phyloP scores from a whole-genome alignment of 2,888 invertebrate species.

The Hirtodrosophila alboralis region DNA sequence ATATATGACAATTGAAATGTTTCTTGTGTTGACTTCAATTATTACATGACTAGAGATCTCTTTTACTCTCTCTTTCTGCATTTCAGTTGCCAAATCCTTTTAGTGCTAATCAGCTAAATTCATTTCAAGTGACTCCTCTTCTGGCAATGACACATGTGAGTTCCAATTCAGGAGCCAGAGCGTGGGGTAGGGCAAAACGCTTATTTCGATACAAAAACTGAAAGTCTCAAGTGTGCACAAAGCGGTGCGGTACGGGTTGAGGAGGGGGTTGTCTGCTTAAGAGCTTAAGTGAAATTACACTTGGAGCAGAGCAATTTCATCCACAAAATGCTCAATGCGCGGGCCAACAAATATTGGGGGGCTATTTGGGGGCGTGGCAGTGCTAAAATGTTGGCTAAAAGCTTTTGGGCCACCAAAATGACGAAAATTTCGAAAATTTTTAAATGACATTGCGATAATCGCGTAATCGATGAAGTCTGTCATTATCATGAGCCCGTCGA shows the following conservation, averaged over 20 bases:
- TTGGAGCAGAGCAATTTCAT: conserved; percentile 75
- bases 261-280: conserved; percentile 62
- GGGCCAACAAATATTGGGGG: conserved; percentile 24
- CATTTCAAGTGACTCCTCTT: conserved; percentile 55
- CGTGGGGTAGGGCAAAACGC: conserved; percentile 10
- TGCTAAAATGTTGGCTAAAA: conserved; percentile 63
- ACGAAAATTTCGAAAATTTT: conserved; percentile 67
- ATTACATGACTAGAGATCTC: conserved; percentile 11
- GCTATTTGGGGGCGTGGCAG: conserved; percentile 33
- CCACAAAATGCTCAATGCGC: conserved; percentile 55
- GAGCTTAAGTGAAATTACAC: conserved; percentile 80
- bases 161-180: not conserved
- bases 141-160: conserved; percentile 47
- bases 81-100: conserved; percentile 65
- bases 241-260: not conserved
- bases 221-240: conserved; percentile 28
- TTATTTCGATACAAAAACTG: conserved; percentile 46
- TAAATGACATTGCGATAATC: conserved; percentile 78
- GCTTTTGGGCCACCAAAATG: conserved; percentile 67
- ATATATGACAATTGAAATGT: conserved; percentile 40
- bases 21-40: conserved; percentile 31
- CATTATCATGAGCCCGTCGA: conserved; percentile 69
- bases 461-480: conserved; percentile 80
- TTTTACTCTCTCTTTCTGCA: not conserved
- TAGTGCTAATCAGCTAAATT: conserved; percentile 67